A percentile compares a stretch with the other conserved stretches of the same genome.
These are phyloP conservation scores for Astropecten irregularis DNA, from an alignment of 53 echinoderm and acorn worm species.

Conservation along the genomic window DNA sequence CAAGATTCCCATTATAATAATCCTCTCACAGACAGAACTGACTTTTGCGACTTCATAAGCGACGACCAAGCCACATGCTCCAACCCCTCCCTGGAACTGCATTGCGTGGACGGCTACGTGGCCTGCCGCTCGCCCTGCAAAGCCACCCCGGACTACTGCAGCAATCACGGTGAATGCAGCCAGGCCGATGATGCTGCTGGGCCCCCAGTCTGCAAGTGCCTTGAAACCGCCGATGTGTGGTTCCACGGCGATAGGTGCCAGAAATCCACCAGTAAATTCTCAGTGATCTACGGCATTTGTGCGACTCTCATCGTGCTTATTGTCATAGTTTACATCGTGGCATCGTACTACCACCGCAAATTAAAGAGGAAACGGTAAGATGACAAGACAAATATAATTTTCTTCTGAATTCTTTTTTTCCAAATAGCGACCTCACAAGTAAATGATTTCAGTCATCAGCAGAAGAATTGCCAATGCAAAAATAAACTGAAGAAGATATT, in stretches of 20 bases:
- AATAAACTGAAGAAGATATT: not conserved
- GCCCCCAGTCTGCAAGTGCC: slow-evolving; percentile 5
- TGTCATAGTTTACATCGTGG: not conserved
- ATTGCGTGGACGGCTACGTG: slow-evolving; percentile 36
- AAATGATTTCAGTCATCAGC: not conserved
- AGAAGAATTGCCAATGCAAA: not conserved
- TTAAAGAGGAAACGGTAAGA: not conserved
- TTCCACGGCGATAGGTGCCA: slow-evolving; percentile 1
- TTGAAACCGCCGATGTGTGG: not conserved
- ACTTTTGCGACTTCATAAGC: slow-evolving; percentile 3
- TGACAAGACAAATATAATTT: not conserved
- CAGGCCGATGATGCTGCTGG: slow-evolving; percentile 7
- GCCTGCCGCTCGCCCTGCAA: slow-evolving; percentile 35
- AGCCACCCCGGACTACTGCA: slow-evolving; percentile 28
- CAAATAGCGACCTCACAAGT: too few relatives aligned
- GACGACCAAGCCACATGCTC: not conserved
- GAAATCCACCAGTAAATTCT: not conserved
- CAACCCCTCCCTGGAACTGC: slow-evolving; percentile 7
- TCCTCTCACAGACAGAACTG: not conserved
- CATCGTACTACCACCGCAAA: not conserved
- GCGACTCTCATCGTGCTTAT: not conserved
- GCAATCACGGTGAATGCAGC: slow-evolving; percentile 17
- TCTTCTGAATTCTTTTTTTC: not conserved
- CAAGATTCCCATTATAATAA: too few relatives aligned
- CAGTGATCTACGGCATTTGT: not conserved